Evolutionary conservation across 2,797 vertebrate species (phyloP).

Genomic region (Mallotus villosus): DNA sequence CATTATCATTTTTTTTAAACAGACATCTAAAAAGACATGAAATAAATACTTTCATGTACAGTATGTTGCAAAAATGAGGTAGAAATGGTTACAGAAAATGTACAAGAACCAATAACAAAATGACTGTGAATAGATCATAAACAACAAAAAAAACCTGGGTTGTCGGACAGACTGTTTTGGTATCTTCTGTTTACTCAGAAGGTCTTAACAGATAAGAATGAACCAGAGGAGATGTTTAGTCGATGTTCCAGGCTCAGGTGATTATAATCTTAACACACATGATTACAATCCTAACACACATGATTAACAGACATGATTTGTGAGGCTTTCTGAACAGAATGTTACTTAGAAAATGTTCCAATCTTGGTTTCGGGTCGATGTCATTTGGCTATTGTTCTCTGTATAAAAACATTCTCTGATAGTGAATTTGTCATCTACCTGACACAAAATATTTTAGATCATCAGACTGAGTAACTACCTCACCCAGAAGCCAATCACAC

Average conservation of each 20-base stretch:
- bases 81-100: conserved; percentile 98
- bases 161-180: conserved; percentile 77
- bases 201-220: no score
- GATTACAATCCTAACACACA: no score
- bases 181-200: conserved; percentile 9
- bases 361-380: neutral
- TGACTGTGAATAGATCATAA: conserved; percentile 71
- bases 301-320: neutral
- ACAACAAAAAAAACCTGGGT: conserved; percentile 71
- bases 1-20: conserved; percentile 84
- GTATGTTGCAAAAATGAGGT: conserved; percentile 96
- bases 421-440: neutral
- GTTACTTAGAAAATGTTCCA: conserved; percentile 15
- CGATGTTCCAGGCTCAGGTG: no score
- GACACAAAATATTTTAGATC: neutral
- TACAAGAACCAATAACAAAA: conserved; percentile 79
- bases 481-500: neutral
- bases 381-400: conserved; percentile 1
- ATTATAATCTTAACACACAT: no score
- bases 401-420: neutral
- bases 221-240: no score
- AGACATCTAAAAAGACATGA: conserved; percentile 92
- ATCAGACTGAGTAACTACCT: neutral
- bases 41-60: conserved; percentile 99
- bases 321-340: conserved; percentile 4